These are phyloP conservation scores for Hystrix cristata DNA, from an alignment of 2,113 vertebrate species.

Conservation along the genomic window DNA sequence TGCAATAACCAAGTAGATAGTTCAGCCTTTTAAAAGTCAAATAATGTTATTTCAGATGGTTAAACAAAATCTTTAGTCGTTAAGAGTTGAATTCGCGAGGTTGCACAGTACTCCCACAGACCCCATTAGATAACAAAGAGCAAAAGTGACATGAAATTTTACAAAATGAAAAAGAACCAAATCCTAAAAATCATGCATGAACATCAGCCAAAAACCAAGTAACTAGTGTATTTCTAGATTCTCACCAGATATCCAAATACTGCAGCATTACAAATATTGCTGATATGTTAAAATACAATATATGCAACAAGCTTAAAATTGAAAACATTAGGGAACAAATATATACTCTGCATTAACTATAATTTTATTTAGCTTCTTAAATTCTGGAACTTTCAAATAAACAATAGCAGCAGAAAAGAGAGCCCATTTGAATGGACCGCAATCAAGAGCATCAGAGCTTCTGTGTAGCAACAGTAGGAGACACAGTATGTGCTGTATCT, in stretches of 20 bases:
- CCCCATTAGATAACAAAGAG: slow-evolving; percentile 27
- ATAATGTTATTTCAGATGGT: slow-evolving; percentile 36
- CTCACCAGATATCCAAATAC: neutral
- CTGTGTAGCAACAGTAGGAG: neutral
- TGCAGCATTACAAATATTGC: neutral
- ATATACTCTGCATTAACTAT: neutral
- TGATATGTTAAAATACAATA: slow-evolving; percentile 24
- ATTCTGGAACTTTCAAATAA: slow-evolving; percentile 58
- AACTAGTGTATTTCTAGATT: slow-evolving; percentile 17
- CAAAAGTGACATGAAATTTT: neutral
- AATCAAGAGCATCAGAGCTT: slow-evolving; percentile 27
- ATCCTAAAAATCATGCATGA: neutral
- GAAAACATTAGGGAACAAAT: neutral
- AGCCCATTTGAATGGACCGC: neutral
- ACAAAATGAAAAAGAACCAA: slow-evolving; percentile 41
- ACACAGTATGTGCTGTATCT: neutral
- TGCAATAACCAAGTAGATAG: neutral
- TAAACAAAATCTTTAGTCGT: neutral
- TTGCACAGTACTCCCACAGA: neutral
- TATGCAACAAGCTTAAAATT: slow-evolving; percentile 40
- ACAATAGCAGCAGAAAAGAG: neutral
- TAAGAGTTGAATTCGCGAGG: slow-evolving; percentile 6
- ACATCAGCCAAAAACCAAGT: slow-evolving; percentile 46
- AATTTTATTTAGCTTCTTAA: slow-evolving; percentile 59
- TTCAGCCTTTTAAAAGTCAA: slow-evolving; percentile 11